Conservation (phyloP, 2,888 invertebrate genomes). For the Spialia ferax region DNA sequence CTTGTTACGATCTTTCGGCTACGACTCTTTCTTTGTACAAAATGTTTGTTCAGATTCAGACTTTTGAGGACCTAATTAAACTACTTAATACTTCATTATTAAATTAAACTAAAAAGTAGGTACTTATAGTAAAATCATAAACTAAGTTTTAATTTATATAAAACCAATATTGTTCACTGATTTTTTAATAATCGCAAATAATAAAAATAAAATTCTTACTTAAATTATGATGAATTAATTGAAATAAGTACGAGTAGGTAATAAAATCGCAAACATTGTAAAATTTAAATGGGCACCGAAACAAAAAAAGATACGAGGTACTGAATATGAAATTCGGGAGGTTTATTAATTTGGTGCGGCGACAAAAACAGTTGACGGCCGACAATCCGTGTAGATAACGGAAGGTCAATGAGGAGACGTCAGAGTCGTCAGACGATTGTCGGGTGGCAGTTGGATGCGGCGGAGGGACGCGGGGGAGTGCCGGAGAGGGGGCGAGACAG, state of each 20-base stretch:
- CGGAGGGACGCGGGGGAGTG: conserved; percentile 49
- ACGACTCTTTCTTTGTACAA: conserved; percentile 1
- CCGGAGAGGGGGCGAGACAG: conserved; percentile 49
- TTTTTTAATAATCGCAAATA: not conserved
- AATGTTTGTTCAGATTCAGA: not conserved
- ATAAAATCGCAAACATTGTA: not conserved
- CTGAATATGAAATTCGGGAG: conserved; percentile 33
- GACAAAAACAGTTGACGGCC: conserved; percentile 51
- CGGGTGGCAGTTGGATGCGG: conserved; percentile 64
- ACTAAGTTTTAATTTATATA: too few species aligned
- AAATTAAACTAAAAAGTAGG: too few species aligned
- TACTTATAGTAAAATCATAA: too few species aligned
- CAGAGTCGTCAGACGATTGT: conserved; percentile 55
- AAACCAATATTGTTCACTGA: not conserved
- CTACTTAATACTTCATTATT: too few species aligned
- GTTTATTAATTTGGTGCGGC: conserved; percentile 40
- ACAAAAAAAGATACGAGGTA: conserved; percentile 8
- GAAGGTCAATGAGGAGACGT: conserved; percentile 84
- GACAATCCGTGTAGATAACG: conserved; percentile 80
- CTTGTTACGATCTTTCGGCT: conserved; percentile 45
- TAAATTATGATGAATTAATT: too few species aligned
- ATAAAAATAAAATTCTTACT: too few species aligned
- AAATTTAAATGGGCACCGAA: conserved; percentile 8
- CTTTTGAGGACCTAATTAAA: not conserved
- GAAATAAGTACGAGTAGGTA: not conserved